Evolutionary conservation across 2,797 vertebrate species (phyloP), one percentile per base, ranked within the genome.

Genomic region (Pseudochirops cupreus): DNA sequence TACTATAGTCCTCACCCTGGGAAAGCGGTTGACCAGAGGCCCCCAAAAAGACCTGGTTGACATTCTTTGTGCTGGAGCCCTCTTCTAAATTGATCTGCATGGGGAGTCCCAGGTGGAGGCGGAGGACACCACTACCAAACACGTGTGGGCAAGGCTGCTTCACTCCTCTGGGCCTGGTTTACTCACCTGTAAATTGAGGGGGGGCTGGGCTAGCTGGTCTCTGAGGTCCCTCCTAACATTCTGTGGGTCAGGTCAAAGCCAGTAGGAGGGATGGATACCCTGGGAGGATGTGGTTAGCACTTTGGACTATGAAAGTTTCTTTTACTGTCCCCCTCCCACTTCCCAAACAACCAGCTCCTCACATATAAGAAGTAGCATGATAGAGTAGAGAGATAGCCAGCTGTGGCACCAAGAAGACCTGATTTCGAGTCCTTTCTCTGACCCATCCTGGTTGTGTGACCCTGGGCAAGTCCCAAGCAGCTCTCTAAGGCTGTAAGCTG

Each of bases 1-100:
- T 0, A 62, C 53, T 0, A 12, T 0, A 28, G 24, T 52, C 21
- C 6, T 91, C 56, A 94, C 0, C 29, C n/a, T 87, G 0, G 0
- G 24, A 18, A 94, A 9, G 29, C 1, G 82, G 0, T 33, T 16
- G 67, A 39, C 0, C n/a, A 39, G n/a, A 82, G 33, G 14, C 14
- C 18, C 62, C n/a, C 13, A 31, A 14, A 62, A 13, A 3, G 62
- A 18, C 16, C 33, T 2, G 0, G 33, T 3, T 3, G 2, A 46
- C 1, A 21, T 10, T 7, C 67, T 74, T 82, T 24, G n/a, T 3
- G 2, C 67, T 39, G 67, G n/a, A 24, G 16, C n/a, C 67, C 18
- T 82, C 7, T 82, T 82, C 18, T 18, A 46, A 82, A 5, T 24
- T 10, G 18, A 6, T 39, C 67, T 24, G 5, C 67, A 39, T 46